Evolutionary conservation across 2,113 vertebrate genomes (phyloP), one percentile per base, ranked within the genome.

Genomic region (Empidonax traillii): DNA sequence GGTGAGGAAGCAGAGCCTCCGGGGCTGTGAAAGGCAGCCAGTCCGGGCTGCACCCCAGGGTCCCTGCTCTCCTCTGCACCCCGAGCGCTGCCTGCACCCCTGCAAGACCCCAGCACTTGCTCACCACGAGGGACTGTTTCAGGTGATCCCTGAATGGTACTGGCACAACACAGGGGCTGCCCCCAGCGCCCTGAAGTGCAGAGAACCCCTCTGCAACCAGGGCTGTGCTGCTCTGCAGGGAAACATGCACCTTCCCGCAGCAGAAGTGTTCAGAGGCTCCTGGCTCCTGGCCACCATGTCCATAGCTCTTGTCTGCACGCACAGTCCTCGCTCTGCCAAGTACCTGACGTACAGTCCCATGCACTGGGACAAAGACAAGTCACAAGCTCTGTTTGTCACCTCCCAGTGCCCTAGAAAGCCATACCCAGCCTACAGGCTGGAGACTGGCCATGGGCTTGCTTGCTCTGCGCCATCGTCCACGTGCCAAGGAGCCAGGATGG

Each of bases 11-110:
- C 30, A 15, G 76, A 93, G 94, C 59, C 91, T 93, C 97, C 76
- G 62, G 96, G 91, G 92, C 47, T 14, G 55, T 94, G 96, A 97
- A 97, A 97, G 87, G 79, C 89, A 96, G 92, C 75, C 66, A 55
- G 92, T 91, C 94, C 21, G 1, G 87, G 43, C 73, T 77, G 90
- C 83, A 78, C 88, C 85, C 90, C 37, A 41, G 65, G 92, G 88
- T 93, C 73, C 59, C 76, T 68, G 83, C 90, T 92, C 52, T 58
- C 52, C 0, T 49, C 39, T 63, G 80, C 39, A 62, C 46, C 66
- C 52, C 1, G 1, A 67, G 49, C 51, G 44, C 67, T 87, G 82
- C 73, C 90, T 69, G 37, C 3, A 3, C 35, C 56, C 62, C 39
- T 4, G 1, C 43, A 1, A 24, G 44, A 73, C 31, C 33, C 49